phyloP scores from a whole-genome alignment of 1,140 invertebrate species.

The Rhynchophorus ferrugineus region DNA sequence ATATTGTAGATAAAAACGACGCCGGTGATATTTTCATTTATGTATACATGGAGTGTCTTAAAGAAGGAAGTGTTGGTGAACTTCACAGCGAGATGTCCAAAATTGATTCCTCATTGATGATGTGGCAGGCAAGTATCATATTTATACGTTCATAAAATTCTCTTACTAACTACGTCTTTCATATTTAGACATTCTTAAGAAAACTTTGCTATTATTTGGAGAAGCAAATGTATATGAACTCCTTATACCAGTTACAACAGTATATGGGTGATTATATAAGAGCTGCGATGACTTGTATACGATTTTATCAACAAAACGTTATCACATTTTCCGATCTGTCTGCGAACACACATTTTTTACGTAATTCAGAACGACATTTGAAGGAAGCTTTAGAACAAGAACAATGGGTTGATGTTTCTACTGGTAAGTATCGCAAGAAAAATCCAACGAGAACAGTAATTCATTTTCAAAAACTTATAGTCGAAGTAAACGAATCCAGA shows the following conservation, averaged over 20 bases:
- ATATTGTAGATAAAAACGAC: slow-evolving; percentile 56
- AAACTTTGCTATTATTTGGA: slow-evolving; percentile 59
- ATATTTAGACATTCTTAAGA: slow-evolving; percentile 51
- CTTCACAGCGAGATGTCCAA: slow-evolving; percentile 53
- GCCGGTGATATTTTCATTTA: slow-evolving; percentile 62
- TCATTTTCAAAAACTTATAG: no score
- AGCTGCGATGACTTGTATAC: slow-evolving; percentile 65
- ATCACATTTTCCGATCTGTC: slow-evolving; percentile 50
- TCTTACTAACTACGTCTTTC: slow-evolving; percentile 5
- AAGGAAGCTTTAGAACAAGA: slow-evolving; percentile 44
- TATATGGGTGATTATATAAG: slow-evolving; percentile 60
- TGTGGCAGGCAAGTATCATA: slow-evolving; percentile 55
- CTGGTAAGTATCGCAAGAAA: slow-evolving; percentile 32
- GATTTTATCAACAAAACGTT: slow-evolving; percentile 54
- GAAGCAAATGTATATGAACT: slow-evolving; percentile 53
- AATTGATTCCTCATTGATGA: slow-evolving; percentile 52
- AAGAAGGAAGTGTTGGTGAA: slow-evolving; percentile 50
- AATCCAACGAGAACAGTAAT: no score
- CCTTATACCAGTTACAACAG: slow-evolving; percentile 61
- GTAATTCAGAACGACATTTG: slow-evolving; percentile 55
- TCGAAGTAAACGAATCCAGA: slow-evolving; percentile 23
- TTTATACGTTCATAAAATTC: not conserved
- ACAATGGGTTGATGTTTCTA: slow-evolving; percentile 38
- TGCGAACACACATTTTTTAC: slow-evolving; percentile 47
- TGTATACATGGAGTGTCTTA: slow-evolving; percentile 60